These are phyloP conservation scores for Styela plicata DNA, from an alignment of 23 tunicate genomes.

Conservation along the genomic window DNA sequence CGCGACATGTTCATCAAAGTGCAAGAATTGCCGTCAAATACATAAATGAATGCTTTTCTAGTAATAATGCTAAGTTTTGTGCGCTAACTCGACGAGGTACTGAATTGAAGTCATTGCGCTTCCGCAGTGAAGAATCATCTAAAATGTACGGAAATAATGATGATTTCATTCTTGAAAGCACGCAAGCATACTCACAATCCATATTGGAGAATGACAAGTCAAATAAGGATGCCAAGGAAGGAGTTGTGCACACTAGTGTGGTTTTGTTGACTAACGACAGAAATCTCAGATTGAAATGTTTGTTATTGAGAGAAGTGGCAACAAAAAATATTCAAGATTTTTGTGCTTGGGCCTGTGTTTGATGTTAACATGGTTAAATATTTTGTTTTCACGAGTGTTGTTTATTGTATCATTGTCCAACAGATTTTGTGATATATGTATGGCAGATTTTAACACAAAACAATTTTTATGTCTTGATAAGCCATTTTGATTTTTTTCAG, in stretches of 20 bases:
- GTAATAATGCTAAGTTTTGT: constrained; percentile 3
- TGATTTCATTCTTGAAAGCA: constrained; percentile 58
- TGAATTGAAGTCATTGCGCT: constrained; percentile 21
- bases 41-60: constrained; percentile 8
- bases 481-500: no score
- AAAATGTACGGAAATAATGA: constrained; percentile 65
- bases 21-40: constrained; percentile 42
- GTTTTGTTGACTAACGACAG: constrained; percentile 81
- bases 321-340: constrained; percentile 50
- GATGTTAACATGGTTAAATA: no score
- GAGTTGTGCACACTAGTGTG: constrained; percentile 18
- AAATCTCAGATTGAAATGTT: constrained; percentile 70
- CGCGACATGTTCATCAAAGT: constrained; percentile 40
- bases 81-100: constrained; percentile 22
- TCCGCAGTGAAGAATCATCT: constrained; percentile 21
- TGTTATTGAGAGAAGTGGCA: constrained; percentile 47
- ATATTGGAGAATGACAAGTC: constrained; percentile 23
- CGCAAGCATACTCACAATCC: constrained; percentile 34
- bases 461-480: no score
- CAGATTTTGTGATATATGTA: no score
- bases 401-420: no score
- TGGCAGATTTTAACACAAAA: no score
- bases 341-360: constrained; percentile 45
- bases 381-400: no score
- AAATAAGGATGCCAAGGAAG: background rate